Evolutionary conservation across 2,113 vertebrate genomes (phyloP).

Genomic region (Pollimyrus isidori): DNA sequence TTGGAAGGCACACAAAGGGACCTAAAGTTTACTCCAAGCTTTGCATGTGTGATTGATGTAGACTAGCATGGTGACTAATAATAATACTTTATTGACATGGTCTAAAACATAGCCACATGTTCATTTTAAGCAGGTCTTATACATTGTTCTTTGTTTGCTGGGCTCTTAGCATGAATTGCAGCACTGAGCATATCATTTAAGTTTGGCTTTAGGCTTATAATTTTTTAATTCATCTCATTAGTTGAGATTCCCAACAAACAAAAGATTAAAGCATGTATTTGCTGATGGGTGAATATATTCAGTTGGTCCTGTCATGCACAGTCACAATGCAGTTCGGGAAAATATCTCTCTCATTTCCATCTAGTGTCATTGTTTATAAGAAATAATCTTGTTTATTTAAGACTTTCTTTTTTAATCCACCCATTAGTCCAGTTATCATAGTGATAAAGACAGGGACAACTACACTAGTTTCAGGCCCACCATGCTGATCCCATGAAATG

Average conservation of each 20-base stretch:
- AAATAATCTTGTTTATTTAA: background rate
- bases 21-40: background rate
- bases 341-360: background rate
- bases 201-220: constrained; percentile 44
- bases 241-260: constrained; percentile 49
- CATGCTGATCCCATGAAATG: background rate
- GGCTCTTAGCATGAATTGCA: background rate
- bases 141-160: constrained; percentile 1
- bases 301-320: background rate
- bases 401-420: background rate
- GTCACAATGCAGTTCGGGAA: background rate
- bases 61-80: background rate
- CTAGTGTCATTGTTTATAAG: background rate
- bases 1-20: background rate
- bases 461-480: background rate
- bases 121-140: background rate
- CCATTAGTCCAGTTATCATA: background rate
- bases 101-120: background rate
- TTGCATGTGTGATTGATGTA: background rate
- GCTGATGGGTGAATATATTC: constrained; percentile 36
- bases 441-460: background rate
- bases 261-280: constrained; percentile 42
- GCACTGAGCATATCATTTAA: constrained; percentile 24
- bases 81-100: background rate
- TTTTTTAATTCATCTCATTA: constrained; percentile 53